phyloP scores from a whole-genome alignment of 2,113 vertebrate genomes.

The Tauraco erythrolophus region DNA sequence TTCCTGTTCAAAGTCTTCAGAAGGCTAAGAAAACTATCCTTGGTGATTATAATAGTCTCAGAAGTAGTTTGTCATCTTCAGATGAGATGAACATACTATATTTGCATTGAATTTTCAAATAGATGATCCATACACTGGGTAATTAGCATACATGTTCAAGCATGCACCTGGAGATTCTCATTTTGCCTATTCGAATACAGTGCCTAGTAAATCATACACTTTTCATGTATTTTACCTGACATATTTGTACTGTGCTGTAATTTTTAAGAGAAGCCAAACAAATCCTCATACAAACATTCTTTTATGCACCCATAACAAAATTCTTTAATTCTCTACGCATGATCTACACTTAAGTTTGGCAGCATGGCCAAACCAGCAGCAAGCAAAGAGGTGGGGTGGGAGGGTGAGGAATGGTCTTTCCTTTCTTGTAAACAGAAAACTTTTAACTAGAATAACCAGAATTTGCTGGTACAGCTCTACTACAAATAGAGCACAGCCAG shows the following conservation, averaged over 20 bases:
- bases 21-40: neutral
- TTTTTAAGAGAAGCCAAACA: neutral
- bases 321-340: neutral
- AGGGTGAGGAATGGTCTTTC: neutral
- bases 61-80: neutral
- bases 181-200: neutral
- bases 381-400: neutral
- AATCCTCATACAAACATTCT: neutral
- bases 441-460: neutral
- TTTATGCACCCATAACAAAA: neutral
- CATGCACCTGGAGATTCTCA: neutral
- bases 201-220: neutral
- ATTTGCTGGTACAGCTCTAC: neutral
- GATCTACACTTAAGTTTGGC: neutral
- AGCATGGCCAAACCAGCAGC: neutral
- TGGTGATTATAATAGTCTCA: neutral
- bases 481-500: neutral
- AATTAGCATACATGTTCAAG: neutral
- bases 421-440: neutral
- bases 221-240: neutral
- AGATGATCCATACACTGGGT: neutral
- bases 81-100: neutral
- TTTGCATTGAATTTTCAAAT: neutral
- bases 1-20: neutral
- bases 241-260: neutral